Evolutionary conservation across 64 coral and sea anemone genomes (phyloP).

Genomic region (Orbicella faveolata): DNA sequence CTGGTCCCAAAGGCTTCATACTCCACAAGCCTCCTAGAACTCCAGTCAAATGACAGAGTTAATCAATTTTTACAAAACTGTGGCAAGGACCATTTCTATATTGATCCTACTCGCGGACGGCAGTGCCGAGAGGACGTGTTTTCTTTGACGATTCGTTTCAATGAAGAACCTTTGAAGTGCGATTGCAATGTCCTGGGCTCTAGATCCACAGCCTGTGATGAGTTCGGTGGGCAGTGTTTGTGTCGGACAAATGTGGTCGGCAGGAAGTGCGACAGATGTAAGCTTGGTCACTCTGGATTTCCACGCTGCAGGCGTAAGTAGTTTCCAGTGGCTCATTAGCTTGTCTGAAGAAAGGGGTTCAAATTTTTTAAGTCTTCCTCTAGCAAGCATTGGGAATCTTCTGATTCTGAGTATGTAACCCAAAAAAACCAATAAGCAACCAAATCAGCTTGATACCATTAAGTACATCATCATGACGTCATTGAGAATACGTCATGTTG

Average conservation of each 20-base stretch:
- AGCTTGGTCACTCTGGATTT: slow-evolving; percentile 69
- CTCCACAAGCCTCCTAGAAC: slow-evolving; percentile 45
- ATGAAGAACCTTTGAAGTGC: slow-evolving; percentile 53
- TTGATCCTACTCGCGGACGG: slow-evolving; percentile 15
- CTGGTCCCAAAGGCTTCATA: slow-evolving; percentile 62
- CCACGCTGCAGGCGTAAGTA: slow-evolving; percentile 51
- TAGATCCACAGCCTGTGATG: slow-evolving; percentile 44
- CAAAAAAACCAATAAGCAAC: no score
- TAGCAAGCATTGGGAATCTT: no score
- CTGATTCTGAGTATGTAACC: no score
- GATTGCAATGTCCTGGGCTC: slow-evolving; percentile 69
- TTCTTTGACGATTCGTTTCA: slow-evolving; percentile 71
- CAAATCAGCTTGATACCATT: no score
- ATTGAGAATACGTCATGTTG: no score
- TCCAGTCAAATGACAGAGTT: slow-evolving; percentile 55
- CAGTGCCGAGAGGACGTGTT: slow-evolving; percentile 62
- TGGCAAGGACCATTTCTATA: slow-evolving; percentile 66
- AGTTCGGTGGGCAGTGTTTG: slow-evolving; percentile 79
- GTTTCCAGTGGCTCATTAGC: not conserved
- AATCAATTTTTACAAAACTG: slow-evolving; percentile 69
- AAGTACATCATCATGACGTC: no score
- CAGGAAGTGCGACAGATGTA: slow-evolving; percentile 82
- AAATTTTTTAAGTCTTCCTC: no score
- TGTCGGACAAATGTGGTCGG: slow-evolving; percentile 77
- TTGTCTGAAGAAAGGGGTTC: no score